Base-by-base conservation (phyloP, 30 jellyfish, hydroid and myxozoan species). In the Aurelia aurita complex sp. Pacific region DNA sequence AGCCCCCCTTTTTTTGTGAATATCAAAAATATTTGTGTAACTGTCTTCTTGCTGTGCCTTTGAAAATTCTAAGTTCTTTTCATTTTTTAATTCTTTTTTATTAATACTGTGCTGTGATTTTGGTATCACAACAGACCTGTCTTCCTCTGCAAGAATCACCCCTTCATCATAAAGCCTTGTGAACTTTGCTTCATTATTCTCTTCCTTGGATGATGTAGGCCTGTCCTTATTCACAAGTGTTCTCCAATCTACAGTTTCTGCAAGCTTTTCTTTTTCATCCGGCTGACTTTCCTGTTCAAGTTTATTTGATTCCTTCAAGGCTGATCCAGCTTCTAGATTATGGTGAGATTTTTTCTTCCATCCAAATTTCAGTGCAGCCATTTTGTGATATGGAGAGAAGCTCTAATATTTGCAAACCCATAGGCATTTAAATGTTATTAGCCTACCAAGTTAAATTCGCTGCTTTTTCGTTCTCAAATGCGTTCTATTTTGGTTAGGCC, bases 121-220 rank as follows among this genome's bases (percentile, higher is more conserved):
- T 46, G 6, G 57, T 46, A 4, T 46, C 14, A 46, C 2, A 1
- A 46, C 2, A 1, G 57, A 46, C 57, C 57, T 46, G 57, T 6
- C 12, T 46, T 46, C 57, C 14, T 86, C 89, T 73, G 96, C 96
- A 11, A 86, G 80, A 10, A 64, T 34, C 0, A 74, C 75, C 35
- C 96, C 96, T 65, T 86, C 89, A 36, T 86, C 85, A 38, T 69
- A 60, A 16, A 86, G 89, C 68, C 96, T 76, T 6, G 19, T 50
- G n/a, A 57, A 76, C 62, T 86, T 86, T 11, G 62, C 85, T 35
- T 12, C 43, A 38, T 50, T 40, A 55, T 67, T 62, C 66, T 86
- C 96, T 34, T 53, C 42, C 11, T n/a, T 33, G 11, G 16, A 7
- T 40, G 79, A 29, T 69, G 29, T 23, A 23, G 29, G 29, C 29